Evolutionary conservation across 2,888 invertebrate genomes (phyloP).

Genomic region (Stictocephala bisonia): DNA sequence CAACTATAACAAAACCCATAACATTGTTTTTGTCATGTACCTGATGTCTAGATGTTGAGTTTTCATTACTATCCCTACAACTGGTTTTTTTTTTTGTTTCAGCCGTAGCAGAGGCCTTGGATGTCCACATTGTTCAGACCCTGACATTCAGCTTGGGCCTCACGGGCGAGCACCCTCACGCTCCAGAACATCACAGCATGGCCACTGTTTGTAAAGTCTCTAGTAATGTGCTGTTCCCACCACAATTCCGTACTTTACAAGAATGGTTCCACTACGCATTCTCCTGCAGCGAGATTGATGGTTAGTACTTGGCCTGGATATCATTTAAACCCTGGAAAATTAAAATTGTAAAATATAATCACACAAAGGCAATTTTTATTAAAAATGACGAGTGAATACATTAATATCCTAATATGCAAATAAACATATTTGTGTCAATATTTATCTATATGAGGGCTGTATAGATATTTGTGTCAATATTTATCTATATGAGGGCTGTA

Average conservation of each 20-base stretch:
- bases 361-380: too few relatives aligned
- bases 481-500: too few relatives aligned
- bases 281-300: conserved; percentile 93
- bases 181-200: conserved; percentile 84
- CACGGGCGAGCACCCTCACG: conserved; percentile 68
- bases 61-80: too few relatives aligned
- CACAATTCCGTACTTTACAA: conserved; percentile 92
- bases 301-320: conserved; percentile 72
- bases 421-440: too few relatives aligned
- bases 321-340: not conserved
- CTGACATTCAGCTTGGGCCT: conserved; percentile 89
- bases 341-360: not conserved
- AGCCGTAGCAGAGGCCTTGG: conserved; percentile 68
- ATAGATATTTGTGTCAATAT: too few relatives aligned
- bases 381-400: too few relatives aligned
- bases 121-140: conserved; percentile 89
- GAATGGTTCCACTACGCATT: conserved; percentile 99
- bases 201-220: conserved; percentile 94
- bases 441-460: too few relatives aligned
- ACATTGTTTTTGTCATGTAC: too few relatives aligned
- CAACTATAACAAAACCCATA: too few relatives aligned
- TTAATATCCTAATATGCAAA: too few relatives aligned
- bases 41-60: too few relatives aligned
- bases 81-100: too few relatives aligned
- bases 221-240: conserved; percentile 92